Percentiles rank a stretch among this genome's conserved stretches.
These are phyloP conservation scores for Amiota mariae DNA, from an alignment of 2,888 invertebrate genomes.

Conservation along the genomic window DNA sequence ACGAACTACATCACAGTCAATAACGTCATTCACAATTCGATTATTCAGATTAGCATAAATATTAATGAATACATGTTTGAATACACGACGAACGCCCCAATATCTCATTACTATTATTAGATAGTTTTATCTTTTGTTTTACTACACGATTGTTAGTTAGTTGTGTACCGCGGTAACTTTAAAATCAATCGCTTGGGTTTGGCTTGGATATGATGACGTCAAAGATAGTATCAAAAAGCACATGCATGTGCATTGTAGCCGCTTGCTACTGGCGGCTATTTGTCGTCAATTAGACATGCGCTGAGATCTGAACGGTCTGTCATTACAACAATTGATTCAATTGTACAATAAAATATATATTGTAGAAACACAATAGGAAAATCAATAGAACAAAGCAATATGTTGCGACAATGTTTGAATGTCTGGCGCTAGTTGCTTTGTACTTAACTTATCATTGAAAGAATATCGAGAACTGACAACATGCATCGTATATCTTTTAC, in stretches of 20 bases:
- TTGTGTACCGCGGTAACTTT: no score
- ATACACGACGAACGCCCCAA: neutral
- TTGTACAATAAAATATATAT: neutral
- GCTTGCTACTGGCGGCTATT: neutral
- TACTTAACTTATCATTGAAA: no score
- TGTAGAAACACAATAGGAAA: neutral
- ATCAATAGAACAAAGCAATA: neutral
- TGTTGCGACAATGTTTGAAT: neutral
- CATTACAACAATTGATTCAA: neutral
- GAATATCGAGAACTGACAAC: neutral
- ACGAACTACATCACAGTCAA: neutral
- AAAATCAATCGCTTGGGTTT: no score
- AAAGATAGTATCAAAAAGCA: neutral
- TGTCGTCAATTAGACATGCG: conserved; percentile 12
- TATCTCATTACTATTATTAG: no score
- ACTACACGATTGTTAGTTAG: no score
- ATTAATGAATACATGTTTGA: neutral
- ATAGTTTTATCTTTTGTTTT: no score
- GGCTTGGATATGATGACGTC: neutral
- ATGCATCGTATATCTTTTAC: no score
- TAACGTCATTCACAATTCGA: no score
- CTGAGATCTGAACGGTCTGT: neutral
- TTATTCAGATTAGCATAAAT: no score
- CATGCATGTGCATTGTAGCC: neutral
- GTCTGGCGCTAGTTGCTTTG: neutral